Conservation (phyloP, 2,113 vertebrate genomes). For the Colinus virginianus region DNA sequence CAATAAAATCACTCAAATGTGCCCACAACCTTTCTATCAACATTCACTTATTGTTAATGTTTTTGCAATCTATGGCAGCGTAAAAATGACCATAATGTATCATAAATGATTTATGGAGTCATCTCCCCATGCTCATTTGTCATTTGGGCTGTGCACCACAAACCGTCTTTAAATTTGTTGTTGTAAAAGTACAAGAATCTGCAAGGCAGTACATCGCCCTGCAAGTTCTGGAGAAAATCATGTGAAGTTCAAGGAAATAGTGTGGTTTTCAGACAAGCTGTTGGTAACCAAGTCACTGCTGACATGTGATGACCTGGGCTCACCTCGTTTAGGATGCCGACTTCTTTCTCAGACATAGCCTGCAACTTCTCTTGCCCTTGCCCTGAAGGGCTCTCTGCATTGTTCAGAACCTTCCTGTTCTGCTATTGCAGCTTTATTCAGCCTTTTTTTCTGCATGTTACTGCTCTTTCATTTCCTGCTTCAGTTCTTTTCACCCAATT, state of each 20-base stretch:
- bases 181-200: background rate
- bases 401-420: fast-evolving
- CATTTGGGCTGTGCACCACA: background rate
- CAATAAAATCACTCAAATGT: slow-evolving; percentile 51
- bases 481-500: background rate
- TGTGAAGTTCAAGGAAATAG: background rate
- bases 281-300: background rate
- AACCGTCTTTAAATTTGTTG: background rate
- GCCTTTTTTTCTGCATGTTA: background rate
- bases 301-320: background rate
- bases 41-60: slow-evolving; percentile 43
- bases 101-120: slow-evolving; percentile 19
- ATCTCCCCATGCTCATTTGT: background rate
- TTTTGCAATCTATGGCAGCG: slow-evolving; percentile 8
- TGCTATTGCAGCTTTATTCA: background rate
- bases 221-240: background rate
- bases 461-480: background rate
- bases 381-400: background rate
- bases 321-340: no score
- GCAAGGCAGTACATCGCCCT: background rate
- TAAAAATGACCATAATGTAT: slow-evolving; percentile 7
- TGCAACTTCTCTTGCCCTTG: background rate
- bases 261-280: background rate
- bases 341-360: background rate
- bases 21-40: slow-evolving; percentile 31